A percentile compares a stretch with the other conserved stretches of the same genome.
Evolutionary conservation across 2,113 vertebrate species (phyloP).

Genomic region (Bufo gargarizans): DNA sequence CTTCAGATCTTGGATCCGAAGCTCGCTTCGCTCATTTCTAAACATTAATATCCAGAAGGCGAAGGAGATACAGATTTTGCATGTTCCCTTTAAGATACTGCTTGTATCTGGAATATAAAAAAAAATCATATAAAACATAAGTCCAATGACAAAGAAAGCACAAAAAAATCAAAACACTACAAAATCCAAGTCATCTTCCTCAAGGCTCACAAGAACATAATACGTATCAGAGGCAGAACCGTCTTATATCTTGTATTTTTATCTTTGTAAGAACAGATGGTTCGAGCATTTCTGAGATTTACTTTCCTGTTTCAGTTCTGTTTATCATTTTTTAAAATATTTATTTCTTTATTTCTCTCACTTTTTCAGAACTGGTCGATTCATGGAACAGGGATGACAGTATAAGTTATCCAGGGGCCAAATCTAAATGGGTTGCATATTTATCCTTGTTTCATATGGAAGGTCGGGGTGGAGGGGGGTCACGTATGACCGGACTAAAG

Average conservation of each 20-base stretch:
- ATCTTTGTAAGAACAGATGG: conserved; percentile 73
- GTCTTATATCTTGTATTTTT: conserved; percentile 46
- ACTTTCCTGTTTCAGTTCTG: conserved; percentile 59
- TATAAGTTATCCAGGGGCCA: conserved; percentile 76
- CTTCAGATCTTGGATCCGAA: too few relatives aligned
- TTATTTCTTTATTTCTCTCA: conserved; percentile 67
- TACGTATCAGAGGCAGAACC: neutral
- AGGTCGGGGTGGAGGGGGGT: conserved; percentile 35
- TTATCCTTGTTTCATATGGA: conserved; percentile 74
- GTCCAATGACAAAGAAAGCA: neutral
- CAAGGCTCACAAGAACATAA: conserved; percentile 1
- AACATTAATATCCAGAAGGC: too few relatives aligned
- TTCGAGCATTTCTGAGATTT: conserved; percentile 71
- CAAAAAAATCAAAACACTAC: neutral
- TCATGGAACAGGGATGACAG: conserved; percentile 77
- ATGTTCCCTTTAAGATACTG: neutral
- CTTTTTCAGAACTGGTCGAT: conserved; percentile 80
- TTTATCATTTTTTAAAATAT: conserved; percentile 59
- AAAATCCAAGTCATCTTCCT: neutral
- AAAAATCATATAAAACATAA: neutral
- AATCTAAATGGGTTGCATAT: conserved; percentile 78
- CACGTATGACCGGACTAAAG: conserved; percentile 66
- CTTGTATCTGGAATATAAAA: neutral
- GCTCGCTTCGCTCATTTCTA: too few relatives aligned
- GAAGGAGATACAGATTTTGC: too few relatives aligned